These are phyloP conservation scores for Agrenia bidenticulata DNA, from an alignment of 2,888 invertebrate genomes.

Conservation along the genomic window DNA sequence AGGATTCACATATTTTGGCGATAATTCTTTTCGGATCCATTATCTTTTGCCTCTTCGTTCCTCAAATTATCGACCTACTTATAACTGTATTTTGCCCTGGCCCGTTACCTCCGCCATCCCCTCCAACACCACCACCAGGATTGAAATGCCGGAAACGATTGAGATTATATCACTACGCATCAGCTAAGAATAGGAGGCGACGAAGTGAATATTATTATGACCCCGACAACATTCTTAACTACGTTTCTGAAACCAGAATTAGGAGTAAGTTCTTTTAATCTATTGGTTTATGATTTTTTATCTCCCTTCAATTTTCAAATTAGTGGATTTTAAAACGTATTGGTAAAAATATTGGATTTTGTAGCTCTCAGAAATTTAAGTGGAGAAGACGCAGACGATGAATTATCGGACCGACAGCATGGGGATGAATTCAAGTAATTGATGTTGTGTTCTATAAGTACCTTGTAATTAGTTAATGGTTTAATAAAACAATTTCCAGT, in stretches of 20 bases:
- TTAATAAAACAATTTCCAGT: too few species aligned
- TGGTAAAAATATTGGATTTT: too few species aligned
- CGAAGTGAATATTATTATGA: background rate
- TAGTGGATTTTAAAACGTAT: too few species aligned
- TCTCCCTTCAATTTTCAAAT: too few species aligned
- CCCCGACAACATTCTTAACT: conserved; percentile 13
- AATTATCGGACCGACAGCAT: too few species aligned
- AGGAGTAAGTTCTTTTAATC: background rate
- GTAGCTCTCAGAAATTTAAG: too few species aligned
- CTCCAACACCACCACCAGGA: conserved; percentile 16
- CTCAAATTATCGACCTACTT: conserved; percentile 10
- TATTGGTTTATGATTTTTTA: too few species aligned
- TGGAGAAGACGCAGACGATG: too few species aligned
- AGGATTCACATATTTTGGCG: background rate
- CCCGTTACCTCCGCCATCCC: conserved; percentile 4
- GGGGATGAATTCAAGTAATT: too few species aligned
- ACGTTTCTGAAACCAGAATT: conserved; percentile 3
- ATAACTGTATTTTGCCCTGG: conserved; percentile 1
- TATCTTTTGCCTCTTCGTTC: conserved; percentile 7
- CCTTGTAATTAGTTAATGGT: too few species aligned
- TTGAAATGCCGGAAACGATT: conserved; percentile 1
- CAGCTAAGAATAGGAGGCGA: background rate
- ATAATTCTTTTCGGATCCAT: conserved; percentile 12
- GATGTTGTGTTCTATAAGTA: too few species aligned
- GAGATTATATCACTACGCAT: conserved; percentile 12